Evolutionary conservation across 1,140 invertebrate genomes (phyloP), one percentile per base, ranked within the genome.

Genomic region (Hylaeus volcanicus): DNA sequence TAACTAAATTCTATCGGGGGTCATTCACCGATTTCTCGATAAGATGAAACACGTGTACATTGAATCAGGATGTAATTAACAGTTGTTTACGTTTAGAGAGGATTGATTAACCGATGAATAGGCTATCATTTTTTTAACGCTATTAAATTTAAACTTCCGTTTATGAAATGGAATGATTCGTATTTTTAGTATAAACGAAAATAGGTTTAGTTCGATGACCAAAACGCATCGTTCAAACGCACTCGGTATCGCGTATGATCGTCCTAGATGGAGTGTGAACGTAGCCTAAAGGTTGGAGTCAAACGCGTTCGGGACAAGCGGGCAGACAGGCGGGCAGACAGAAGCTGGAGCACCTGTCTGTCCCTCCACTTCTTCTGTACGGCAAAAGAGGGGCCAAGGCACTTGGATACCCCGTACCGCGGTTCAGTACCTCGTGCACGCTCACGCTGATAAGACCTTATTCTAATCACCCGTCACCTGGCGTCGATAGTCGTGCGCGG

Each of bases 381-480:
- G 77, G 74, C 74, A 51, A 65, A 88, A 86, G 87, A 83, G 86
- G 88, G 84, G 84, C 75, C 82, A 26, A 26, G 79, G 78, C 65
- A 83, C 53, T 83, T 83, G 79, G 71, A 72, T 74, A 88, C 80
- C 84, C 65, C 70, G 84, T 61, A 74, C 74, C 73, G 73, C 82
- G 83, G 88, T 90, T 90, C 90, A 91, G 90, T 91, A 90, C 86
- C 86, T 89, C 88, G 89, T 86, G 88, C 80, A 89, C 90, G 86
- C 79, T 91, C 89, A 89, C 82, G 85, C 87, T 91, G 90, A 91
- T 91, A 91, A 90, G 85, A 91, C 88, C 86, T 88, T 86, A 84
- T 88, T 88, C 83, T 89, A 91, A 90, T 90, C 85, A 90, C 64
- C 70, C 69, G 83, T 76, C 73, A 79, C 71, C 65, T 73, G 70